Conservation (phyloP, 2,888 invertebrate genomes). For the Acleris laterana region DNA sequence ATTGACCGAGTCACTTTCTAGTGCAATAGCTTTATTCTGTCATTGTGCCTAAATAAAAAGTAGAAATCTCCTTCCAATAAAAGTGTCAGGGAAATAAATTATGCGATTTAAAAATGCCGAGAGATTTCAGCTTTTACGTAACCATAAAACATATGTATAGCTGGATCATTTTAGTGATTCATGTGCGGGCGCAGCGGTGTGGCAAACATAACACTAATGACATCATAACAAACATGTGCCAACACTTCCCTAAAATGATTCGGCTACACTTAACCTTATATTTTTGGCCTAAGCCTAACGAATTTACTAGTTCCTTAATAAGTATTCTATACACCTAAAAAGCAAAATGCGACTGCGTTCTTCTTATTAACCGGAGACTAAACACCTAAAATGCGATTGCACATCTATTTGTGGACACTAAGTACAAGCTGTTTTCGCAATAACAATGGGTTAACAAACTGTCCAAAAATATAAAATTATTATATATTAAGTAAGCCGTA, state of each 20-base stretch:
- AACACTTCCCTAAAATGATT: too few species aligned
- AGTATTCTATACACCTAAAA: constrained; percentile 17
- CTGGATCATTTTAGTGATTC: too few species aligned
- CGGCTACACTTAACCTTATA: neutral
- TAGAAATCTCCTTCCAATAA: neutral
- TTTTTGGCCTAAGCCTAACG: constrained; percentile 13
- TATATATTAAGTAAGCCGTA: constrained; percentile 28
- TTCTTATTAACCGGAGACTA: constrained; percentile 20
- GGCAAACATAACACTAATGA: too few species aligned
- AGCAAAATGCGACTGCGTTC: constrained; percentile 6
- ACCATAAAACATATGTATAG: too few species aligned
- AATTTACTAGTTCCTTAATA: constrained; percentile 21
- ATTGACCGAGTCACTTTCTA: too few species aligned
- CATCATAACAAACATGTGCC: too few species aligned
- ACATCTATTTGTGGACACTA: constrained; percentile 10
- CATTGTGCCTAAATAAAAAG: neutral
- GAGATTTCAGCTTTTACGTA: neutral
- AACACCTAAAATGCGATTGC: constrained; percentile 10
- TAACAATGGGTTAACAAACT: constrained; percentile 31
- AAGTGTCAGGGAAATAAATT: neutral
- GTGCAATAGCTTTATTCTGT: neutral
- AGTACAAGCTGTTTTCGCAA: constrained; percentile 25
- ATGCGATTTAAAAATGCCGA: neutral
- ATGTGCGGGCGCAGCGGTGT: too few species aligned
- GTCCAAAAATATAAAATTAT: constrained; percentile 36